A percentile compares a stretch with the other conserved stretches of the same genome.
phyloP scores from a whole-genome alignment of 2,888 invertebrate species.

The Dascillus cervinus region DNA sequence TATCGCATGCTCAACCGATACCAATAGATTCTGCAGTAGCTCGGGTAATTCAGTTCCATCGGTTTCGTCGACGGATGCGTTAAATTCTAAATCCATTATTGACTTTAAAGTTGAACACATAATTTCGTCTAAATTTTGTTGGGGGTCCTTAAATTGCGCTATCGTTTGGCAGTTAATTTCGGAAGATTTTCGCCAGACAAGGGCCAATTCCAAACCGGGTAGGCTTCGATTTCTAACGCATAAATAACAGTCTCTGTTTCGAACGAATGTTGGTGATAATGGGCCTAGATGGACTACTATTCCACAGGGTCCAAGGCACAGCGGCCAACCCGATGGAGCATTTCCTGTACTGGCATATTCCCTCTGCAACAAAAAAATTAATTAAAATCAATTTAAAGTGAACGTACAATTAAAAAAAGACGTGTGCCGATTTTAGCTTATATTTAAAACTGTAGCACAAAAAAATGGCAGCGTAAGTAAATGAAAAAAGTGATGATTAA shows the following conservation, averaged over 20 bases:
- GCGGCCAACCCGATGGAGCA: conserved; percentile 57
- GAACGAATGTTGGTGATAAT: conserved; percentile 52
- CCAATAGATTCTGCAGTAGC: conserved; percentile 56
- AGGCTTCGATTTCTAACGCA: conserved; percentile 44
- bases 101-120: conserved; percentile 36
- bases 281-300: conserved; percentile 57
- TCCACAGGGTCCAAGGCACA: conserved; percentile 53
- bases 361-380: conserved; percentile 45
- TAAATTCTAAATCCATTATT: conserved; percentile 35
- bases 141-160: conserved; percentile 29
- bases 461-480: too few relatives aligned
- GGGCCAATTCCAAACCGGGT: conserved; percentile 32
- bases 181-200: conserved; percentile 34
- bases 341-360: conserved; percentile 41
- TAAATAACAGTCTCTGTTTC: conserved; percentile 58
- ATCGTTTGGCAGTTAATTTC: conserved; percentile 33
- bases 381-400: too few relatives aligned
- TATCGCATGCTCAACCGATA: conserved; percentile 62
- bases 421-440: too few relatives aligned
- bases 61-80: conserved; percentile 22
- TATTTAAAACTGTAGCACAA: too few relatives aligned
- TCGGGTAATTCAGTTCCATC: conserved; percentile 48
- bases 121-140: conserved; percentile 28
- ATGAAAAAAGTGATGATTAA: too few relatives aligned
- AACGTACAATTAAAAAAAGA: too few relatives aligned